Base-by-base conservation (phyloP, 2,888 invertebrate species). In the Branchipolynoe longqiensis region DNA sequence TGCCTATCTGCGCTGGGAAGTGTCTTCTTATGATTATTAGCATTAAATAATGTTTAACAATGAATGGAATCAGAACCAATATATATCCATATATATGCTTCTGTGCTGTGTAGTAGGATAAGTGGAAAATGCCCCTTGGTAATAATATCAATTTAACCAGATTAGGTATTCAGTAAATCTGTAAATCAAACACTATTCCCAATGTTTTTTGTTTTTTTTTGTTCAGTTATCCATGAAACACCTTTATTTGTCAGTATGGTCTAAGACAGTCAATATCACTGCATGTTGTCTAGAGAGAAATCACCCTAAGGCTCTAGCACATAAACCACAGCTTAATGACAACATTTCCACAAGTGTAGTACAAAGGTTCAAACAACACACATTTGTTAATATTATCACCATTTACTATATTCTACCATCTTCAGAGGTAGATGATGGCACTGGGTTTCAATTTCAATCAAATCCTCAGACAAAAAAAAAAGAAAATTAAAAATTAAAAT, bases 191-290 rank as follows among this genome's bases (percentile, higher is more conserved):
- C 48, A 78, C 78, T 54, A 78, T 78, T 78, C 48, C 38, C 22
- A 73, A 73, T 12, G 73, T 73, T 6, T 25, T 62, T 41, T 40
- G 36, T 73, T 73, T 40, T 73, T 6, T 25, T 62, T 41, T 40
- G 36, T 73, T 73, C 73, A 40, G 78, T 78, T 25, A 54, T 78
- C 78, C 78, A n/a, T 78, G 78, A 78, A 78, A 78, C 78, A 78
- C 78, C 78, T 78, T 78, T 78, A 78, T 78, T 78, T 41, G 33
- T 48, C 8, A 69, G 36, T 69, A 69, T 12, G 38, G 33, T 69
- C 38, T 33, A 69, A 38, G 69, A 69, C 69, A 69, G 69, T 69
- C 36, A 33, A 22, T 69, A 69, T 25, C 38, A 69, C 69, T n/a
- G n/a, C 69, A 69, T n/a, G n/a, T n/a, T n/a, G n/a, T n/a, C n/a